Conservation (phyloP, 2,888 invertebrate genomes). For the Alloplasta piceator region DNA sequence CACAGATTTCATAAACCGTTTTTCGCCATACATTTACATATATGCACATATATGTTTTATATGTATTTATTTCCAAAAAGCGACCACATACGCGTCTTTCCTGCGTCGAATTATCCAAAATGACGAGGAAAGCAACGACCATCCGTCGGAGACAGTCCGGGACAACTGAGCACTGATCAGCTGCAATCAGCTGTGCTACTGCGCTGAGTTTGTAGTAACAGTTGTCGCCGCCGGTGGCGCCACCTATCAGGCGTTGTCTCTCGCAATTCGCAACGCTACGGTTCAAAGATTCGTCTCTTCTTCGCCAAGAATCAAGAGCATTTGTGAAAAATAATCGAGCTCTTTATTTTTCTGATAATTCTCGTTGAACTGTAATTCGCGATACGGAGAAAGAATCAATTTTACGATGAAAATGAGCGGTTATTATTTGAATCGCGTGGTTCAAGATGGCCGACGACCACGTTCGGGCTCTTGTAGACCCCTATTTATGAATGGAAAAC, state of each 20-base stretch:
- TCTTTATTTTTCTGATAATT: not conserved
- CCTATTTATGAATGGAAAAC: conserved; percentile 78
- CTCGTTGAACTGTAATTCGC: not conserved
- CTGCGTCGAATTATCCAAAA: conserved; percentile 58
- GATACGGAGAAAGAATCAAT: not conserved
- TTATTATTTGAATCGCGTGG: conserved; percentile 66
- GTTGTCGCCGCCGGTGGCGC: conserved; percentile 53
- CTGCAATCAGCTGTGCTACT: no score
- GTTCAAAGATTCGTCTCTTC: conserved; percentile 11
- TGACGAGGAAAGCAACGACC: conserved; percentile 69
- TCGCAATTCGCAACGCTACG: conserved; percentile 16
- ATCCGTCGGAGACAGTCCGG: conserved; percentile 76
- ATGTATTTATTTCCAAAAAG: conserved; percentile 40
- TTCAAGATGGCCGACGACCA: conserved; percentile 72
- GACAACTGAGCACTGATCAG: conserved; percentile 79
- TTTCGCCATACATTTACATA: conserved; percentile 22
- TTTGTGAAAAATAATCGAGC: not conserved
- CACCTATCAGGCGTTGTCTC: no score
- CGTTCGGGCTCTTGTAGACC: conserved; percentile 57
- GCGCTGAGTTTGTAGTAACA: conserved; percentile 63
- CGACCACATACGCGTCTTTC: conserved; percentile 37
- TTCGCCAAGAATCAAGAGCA: not conserved
- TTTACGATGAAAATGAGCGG: conserved; percentile 22
- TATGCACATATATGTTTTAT: conserved; percentile 17
- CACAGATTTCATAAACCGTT: conserved; percentile 34